These are phyloP conservation scores for Psettodes erumei DNA, from an alignment of 2,113 vertebrate species.

Conservation along the genomic window DNA sequence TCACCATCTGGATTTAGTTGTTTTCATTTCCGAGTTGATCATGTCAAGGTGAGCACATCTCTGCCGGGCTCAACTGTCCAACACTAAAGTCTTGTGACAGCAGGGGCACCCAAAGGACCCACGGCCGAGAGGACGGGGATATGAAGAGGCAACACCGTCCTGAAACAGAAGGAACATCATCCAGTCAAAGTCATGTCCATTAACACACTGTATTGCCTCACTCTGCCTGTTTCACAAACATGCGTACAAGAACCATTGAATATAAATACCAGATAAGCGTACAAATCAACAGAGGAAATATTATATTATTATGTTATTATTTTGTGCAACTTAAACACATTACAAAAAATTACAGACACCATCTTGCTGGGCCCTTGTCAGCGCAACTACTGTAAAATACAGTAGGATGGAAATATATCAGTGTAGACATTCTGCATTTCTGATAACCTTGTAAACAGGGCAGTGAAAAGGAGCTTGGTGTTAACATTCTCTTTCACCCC, in stretches of 20 bases:
- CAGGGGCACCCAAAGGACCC: conserved; percentile 70
- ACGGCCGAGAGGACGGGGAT: conserved; percentile 24
- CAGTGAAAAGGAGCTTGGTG: conserved; percentile 23
- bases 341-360: neutral
- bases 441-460: neutral
- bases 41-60: conserved; percentile 66
- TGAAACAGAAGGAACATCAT: neutral
- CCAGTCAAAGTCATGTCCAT: conserved; percentile 4
- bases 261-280: neutral
- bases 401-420: neutral
- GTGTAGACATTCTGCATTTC: neutral
- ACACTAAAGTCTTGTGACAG: conserved; percentile 69
- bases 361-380: neutral
- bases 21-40: conserved; percentile 62
- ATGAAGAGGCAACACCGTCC: neutral
- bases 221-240: neutral
- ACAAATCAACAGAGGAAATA: no score
- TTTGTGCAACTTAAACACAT: no score
- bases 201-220: no score
- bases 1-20: conserved; percentile 47
- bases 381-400: neutral
- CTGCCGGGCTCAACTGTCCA: conserved; percentile 26
- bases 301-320: no score
- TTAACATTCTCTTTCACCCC: conserved; percentile 24
- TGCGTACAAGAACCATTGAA: neutral